Evolutionary conservation across 2,797 vertebrate species (phyloP).

Genomic region (Streptopelia turtur): DNA sequence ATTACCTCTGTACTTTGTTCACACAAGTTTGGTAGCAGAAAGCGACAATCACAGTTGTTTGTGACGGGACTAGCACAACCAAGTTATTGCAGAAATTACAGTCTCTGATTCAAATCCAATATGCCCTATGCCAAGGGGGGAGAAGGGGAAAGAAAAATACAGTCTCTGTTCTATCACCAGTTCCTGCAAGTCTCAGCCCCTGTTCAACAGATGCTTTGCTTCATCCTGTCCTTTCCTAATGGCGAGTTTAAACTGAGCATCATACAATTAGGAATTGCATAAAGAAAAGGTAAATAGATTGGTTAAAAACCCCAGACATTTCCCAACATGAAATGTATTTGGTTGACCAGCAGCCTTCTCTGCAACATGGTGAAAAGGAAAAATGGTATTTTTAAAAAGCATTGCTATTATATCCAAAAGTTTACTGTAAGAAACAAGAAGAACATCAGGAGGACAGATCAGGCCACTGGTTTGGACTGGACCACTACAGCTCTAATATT

Average conservation of each 20-base stretch:
- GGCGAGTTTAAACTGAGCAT: neutral
- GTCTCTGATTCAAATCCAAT: neutral
- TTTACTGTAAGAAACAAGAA: neutral
- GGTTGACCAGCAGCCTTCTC: neutral
- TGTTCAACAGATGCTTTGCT: neutral
- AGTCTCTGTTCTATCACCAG: neutral
- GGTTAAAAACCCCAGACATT: neutral
- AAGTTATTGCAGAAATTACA: neutral
- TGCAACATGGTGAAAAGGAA: neutral
- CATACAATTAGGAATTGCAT: neutral
- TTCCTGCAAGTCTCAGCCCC: neutral
- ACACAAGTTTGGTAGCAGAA: neutral
- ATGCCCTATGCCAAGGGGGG: neutral
- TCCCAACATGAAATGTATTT: neutral
- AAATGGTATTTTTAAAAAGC: neutral
- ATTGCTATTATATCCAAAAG: neutral
- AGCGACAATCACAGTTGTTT: slow-evolving; percentile 5
- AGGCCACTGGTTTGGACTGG: neutral
- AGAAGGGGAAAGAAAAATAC: neutral
- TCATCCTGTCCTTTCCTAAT: neutral
- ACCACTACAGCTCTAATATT: neutral
- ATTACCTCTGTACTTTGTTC: slow-evolving; percentile 11
- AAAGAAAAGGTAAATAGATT: neutral
- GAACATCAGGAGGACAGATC: neutral
- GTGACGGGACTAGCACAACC: neutral